Evolutionary conservation across 2,797 vertebrate species (phyloP).

Genomic region (Triplophysa bombifrons): DNA sequence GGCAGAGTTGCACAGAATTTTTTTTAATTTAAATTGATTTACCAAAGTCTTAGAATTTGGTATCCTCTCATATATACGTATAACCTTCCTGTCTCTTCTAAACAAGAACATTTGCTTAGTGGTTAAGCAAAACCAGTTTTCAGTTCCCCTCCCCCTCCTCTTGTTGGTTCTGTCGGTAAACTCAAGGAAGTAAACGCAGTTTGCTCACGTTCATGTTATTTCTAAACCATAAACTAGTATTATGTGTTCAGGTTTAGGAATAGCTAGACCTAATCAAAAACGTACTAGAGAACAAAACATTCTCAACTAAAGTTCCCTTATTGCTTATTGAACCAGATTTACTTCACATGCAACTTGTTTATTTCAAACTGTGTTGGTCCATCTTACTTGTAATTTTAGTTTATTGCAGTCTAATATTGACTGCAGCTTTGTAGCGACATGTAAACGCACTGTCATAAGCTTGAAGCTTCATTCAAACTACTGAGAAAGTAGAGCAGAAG

Average conservation of each 20-base stretch:
- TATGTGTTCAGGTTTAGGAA: background rate
- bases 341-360: background rate
- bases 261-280: background rate
- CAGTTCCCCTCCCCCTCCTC: background rate
- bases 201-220: background rate
- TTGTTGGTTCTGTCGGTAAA: background rate
- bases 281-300: background rate
- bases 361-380: background rate
- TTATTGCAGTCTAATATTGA: background rate
- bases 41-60: too few species aligned
- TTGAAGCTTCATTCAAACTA: background rate
- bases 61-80: too few species aligned
- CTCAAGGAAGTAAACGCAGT: background rate
- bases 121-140: background rate
- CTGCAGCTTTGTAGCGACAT: background rate
- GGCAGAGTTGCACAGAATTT: too few species aligned
- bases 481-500: slow-evolving; percentile 25
- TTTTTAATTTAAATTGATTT: too few species aligned
- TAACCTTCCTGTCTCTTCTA: too few species aligned
- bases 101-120: background rate
- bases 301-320: background rate
- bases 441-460: background rate
- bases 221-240: background rate
- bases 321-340: background rate
- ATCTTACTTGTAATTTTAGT: background rate